These are phyloP conservation scores for Catocala sponsa DNA, from an alignment of 2,888 invertebrate species.

Conservation along the genomic window DNA sequence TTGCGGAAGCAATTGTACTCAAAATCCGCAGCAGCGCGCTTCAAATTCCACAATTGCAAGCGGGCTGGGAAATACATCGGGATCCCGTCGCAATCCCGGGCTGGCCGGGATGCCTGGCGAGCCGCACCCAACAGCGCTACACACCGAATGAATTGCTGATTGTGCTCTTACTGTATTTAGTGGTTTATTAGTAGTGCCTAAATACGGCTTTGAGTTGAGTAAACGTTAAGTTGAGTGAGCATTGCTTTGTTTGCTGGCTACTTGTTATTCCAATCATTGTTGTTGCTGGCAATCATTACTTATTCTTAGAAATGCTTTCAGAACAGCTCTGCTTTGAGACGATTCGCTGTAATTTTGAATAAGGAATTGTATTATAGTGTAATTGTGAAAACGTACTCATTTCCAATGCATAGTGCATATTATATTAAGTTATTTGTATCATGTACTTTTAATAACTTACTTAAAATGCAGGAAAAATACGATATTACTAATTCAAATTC, in stretches of 20 bases:
- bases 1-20: constrained; percentile 35
- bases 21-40: constrained; percentile 45
- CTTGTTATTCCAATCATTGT: constrained; percentile 1
- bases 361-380: no score
- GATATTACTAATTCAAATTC: no score
- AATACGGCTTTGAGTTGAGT: constrained; percentile 10
- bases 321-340: not conserved
- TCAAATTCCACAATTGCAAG: constrained; percentile 50
- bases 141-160: constrained; percentile 52
- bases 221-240: not conserved
- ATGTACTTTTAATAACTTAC: no score
- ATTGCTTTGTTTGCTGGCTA: constrained; percentile 3
- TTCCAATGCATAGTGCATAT: no score
- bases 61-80: constrained; percentile 46
- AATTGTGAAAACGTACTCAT: no score
- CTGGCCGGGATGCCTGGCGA: constrained; percentile 50
- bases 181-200: constrained; percentile 45
- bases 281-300: constrained; percentile 1
- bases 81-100: constrained; percentile 51
- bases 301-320: constrained; percentile 1
- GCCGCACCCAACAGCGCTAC: constrained; percentile 49
- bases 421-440: no score
- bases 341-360: not conserved
- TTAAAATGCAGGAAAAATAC: no score
- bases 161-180: constrained; percentile 49